These are phyloP conservation scores for Scaptomyza reducta DNA, from an alignment of 2,888 invertebrate species.

Conservation along the genomic window DNA sequence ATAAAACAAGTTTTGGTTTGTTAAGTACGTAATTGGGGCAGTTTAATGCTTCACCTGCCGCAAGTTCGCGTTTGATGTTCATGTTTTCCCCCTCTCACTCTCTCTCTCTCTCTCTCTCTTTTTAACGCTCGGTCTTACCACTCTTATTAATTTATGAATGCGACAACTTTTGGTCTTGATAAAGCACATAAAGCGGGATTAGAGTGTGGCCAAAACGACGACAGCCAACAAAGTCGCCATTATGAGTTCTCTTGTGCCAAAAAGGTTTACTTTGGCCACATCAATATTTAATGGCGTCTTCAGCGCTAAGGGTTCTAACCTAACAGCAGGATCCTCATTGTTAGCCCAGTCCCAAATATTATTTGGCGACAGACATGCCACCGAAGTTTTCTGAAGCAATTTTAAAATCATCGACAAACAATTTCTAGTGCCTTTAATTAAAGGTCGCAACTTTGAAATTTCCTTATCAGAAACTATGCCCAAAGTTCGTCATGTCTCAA, in stretches of 20 bases:
- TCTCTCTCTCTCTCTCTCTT: background rate
- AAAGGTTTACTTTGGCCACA: slow-evolving; percentile 73
- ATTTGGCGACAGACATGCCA: slow-evolving; percentile 21
- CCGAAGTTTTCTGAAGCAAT: slow-evolving; percentile 21
- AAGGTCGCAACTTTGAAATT: slow-evolving; percentile 4
- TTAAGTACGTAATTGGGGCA: slow-evolving; percentile 61
- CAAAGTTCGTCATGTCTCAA: slow-evolving; percentile 13
- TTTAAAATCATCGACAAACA: slow-evolving; percentile 41
- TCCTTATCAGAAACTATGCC: slow-evolving; percentile 9
- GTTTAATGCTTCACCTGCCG: slow-evolving; percentile 75
- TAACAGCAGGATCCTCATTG: slow-evolving; percentile 25
- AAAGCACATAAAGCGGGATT: slow-evolving; percentile 74
- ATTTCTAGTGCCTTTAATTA: slow-evolving; percentile 37
- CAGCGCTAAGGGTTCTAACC: slow-evolving; percentile 17
- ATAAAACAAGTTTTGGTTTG: slow-evolving; percentile 42
- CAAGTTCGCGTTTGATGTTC: slow-evolving; percentile 62
- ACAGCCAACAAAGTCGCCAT: slow-evolving; percentile 64
- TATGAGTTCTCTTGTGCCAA: slow-evolving; percentile 78
- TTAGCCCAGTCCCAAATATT: slow-evolving; percentile 14
- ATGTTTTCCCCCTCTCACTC: background rate
- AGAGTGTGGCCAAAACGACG: slow-evolving; percentile 54
- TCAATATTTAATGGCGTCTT: slow-evolving; percentile 73
- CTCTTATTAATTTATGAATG: slow-evolving; percentile 17
- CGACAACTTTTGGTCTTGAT: slow-evolving; percentile 52
- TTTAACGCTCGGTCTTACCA: background rate